Base-by-base conservation (phyloP, 2,888 invertebrate genomes). In the Agrotis exclamationis region DNA sequence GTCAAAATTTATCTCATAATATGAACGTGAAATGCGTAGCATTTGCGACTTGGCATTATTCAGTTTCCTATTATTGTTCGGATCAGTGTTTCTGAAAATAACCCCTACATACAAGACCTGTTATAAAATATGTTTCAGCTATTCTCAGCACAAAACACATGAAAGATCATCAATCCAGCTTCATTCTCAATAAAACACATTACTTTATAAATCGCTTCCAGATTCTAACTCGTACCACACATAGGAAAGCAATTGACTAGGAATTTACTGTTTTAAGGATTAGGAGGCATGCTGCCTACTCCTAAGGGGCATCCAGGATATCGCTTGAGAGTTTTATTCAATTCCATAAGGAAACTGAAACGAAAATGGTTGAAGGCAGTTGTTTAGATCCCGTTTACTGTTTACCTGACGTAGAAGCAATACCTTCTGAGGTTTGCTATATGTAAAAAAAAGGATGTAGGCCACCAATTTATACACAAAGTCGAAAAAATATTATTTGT, bases 211-310 rank as follows among this genome's bases (percentile, higher is more conserved):
- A 3, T 58, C 77, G 75, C 70, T 75, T 39, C 5, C 13, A 59
- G 62, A n/a, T 80, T 53, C 0, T 66, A 0, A 20, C 87, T 88
- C 86, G 75, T 0, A 64, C 88, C 88, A 75, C 44, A 44, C 72
- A 84, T 73, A 64, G 45, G 56, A 82, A 85, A 83, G 84, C 85
- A 70, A 85, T 85, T 85, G 84, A 81, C 86, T 86, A 88, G 72
- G 85, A 87, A 90, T 90, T 88, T 87, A 90, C 90, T 87, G 87
- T 89, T 84, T 84, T 67, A 84, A 84, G 89, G 91, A 89, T 91
- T 85, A 88, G 84, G 87, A 87, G 80, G 83, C 86, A 83, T 84
- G 85, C 79, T 84, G 81, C 83, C 82, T 86, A 78, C 59, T 72
- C 75, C 50, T 73, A 62, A 75, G 80, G 83, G 84, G 69, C 74